Evolutionary conservation across 2,888 invertebrate genomes (phyloP), one percentile per base, ranked within the genome.

Genomic region (Adelphocoris suturalis): DNA sequence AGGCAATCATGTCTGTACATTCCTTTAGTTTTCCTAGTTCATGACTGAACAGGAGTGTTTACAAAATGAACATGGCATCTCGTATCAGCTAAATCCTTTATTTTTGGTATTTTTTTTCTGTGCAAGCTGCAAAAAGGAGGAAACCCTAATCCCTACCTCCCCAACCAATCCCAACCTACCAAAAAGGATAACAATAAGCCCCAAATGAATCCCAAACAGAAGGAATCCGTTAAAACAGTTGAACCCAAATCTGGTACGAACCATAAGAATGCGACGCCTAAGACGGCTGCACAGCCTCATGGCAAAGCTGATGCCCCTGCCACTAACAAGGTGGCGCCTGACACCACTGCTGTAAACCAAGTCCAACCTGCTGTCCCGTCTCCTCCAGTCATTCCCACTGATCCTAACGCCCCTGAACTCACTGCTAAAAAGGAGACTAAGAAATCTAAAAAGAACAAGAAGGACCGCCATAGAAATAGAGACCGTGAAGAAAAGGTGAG

Each of bases 41-140:
- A n/a, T n/a, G n/a, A n/a, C n/a, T n/a, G n/a, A n/a, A n/a, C n/a
- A n/a, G n/a, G n/a, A n/a, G n/a, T n/a, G n/a, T n/a, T n/a, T n/a
- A n/a, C n/a, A n/a, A n/a, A n/a, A n/a, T n/a, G n/a, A n/a, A 37
- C 37, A 37, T 37, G 37, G 37, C 7, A 37, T 37, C 37, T 37
- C 37, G 27, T 68, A 9, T 68, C 11, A 68, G 68, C 68, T 68
- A 23, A 68, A 14, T 19, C 23, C 19, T 80, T 80, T 16, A 46
- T 80, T 80, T 46, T 37, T 84, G 55, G 19, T 12, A 47, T 84
- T 37, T 81, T 90, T n/a, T 68, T 80, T 87, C 48, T 89, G 86
- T 68, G 89, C 91, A 91, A 91, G 91, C 91, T 80, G 91, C 91
- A 81, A 89, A 91, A 91, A 90, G 91, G 90, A 90, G 91, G 90